Percentiles rank a stretch among this genome's conserved stretches.
phyloP scores from a whole-genome alignment of 2,113 vertebrate species.

The Zapornia atra region DNA sequence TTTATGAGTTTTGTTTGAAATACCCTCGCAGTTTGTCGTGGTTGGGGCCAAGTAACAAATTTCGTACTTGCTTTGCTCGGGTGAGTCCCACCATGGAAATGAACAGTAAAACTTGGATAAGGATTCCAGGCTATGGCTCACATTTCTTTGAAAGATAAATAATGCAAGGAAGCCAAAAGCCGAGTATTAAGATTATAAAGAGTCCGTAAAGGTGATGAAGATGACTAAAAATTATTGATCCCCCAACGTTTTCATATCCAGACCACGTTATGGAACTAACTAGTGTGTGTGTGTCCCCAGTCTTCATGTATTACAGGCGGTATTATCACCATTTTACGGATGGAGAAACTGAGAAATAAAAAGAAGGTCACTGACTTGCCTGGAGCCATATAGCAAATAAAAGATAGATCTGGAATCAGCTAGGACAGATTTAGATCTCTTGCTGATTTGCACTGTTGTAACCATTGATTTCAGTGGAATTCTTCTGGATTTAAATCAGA shows the following conservation, averaged over 20 bases:
- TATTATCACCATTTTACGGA: conserved; percentile 64
- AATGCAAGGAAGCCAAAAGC: not conserved
- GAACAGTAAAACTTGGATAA: not conserved
- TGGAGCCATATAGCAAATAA: conserved; percentile 65
- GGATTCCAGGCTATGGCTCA: not conserved
- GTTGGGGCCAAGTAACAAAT: not conserved
- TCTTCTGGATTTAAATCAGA: conserved; percentile 8
- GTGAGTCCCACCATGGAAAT: not conserved
- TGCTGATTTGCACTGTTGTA: conserved; percentile 30
- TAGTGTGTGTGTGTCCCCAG: not conserved
- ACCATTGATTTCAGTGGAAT: conserved; percentile 35
- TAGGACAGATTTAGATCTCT: conserved; percentile 68
- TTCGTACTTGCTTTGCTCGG: not conserved
- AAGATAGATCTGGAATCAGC: conserved; percentile 71
- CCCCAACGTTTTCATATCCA: not conserved
- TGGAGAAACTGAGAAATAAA: conserved; percentile 67
- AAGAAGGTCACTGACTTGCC: conserved; percentile 71
- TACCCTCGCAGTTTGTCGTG: not conserved
- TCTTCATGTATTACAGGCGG: conserved; percentile 18
- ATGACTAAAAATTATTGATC: not conserved
- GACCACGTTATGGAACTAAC: not conserved
- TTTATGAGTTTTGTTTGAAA: conserved; percentile 5
- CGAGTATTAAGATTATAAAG: not conserved
- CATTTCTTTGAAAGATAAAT: not conserved
- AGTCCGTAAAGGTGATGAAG: not conserved